Conservation (phyloP, 2,113 vertebrate species). For the Gorilla gorilla region DNA sequence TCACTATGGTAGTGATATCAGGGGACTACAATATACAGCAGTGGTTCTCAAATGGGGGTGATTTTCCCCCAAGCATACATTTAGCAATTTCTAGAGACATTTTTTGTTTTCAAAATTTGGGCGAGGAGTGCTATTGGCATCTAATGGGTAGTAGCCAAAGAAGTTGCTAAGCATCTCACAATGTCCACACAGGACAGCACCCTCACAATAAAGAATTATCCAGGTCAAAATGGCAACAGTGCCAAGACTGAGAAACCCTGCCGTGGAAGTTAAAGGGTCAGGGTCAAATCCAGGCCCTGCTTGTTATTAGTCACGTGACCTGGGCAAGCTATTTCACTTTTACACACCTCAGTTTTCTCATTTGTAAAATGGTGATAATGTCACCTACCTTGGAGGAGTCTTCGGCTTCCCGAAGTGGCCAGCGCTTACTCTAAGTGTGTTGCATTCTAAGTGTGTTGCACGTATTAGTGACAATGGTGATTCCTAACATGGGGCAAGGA, state of each 20-base stretch:
- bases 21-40: accelerated
- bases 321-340: background rate
- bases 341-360: background rate
- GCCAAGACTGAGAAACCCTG: background rate
- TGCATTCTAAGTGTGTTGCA: background rate
- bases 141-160: background rate
- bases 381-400: background rate
- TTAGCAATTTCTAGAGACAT: background rate
- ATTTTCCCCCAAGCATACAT: background rate
- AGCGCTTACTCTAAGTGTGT: background rate
- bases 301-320: background rate
- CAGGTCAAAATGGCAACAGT: background rate
- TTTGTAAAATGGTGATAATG: background rate
- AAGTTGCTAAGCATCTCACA: background rate
- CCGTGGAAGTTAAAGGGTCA: background rate
- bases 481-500: accelerated
- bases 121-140: background rate
- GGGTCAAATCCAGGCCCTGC: background rate
- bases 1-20: too few relatives aligned
- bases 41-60: background rate
- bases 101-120: background rate
- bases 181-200: background rate
- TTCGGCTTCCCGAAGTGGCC: background rate
- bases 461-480: background rate
- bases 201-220: background rate